These are phyloP conservation scores for Nylanderia fulva DNA, from an alignment of 1,140 invertebrate genomes.

Conservation along the genomic window DNA sequence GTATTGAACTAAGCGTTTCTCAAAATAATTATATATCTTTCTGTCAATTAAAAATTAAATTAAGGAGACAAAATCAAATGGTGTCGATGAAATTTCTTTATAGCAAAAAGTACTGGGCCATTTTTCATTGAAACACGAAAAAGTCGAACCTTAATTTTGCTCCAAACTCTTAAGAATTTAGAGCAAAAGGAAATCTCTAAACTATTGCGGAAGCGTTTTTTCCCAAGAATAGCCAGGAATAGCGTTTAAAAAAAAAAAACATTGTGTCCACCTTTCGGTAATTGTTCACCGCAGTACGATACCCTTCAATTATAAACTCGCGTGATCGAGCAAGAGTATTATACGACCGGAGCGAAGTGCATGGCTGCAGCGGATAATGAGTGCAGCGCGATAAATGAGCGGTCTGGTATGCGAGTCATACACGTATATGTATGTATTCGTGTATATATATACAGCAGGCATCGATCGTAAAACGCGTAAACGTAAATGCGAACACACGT, in stretches of 20 bases:
- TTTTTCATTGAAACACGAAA: background rate
- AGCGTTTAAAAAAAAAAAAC: background rate
- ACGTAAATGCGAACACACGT: slow-evolving; percentile 50
- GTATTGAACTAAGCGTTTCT: no score
- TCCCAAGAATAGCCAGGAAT: background rate
- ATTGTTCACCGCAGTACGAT: background rate
- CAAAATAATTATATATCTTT: no score
- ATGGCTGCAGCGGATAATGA: background rate
- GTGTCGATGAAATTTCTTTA: background rate
- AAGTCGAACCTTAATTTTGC: background rate
- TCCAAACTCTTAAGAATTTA: background rate
- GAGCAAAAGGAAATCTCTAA: background rate
- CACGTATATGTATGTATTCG: background rate
- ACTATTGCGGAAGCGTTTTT: slow-evolving; percentile 9
- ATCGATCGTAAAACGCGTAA: slow-evolving; percentile 33
- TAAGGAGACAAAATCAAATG: background rate
- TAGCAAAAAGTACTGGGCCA: background rate
- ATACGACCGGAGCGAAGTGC: background rate
- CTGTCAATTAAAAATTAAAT: background rate
- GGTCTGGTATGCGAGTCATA: slow-evolving; percentile 34
- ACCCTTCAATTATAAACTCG: slow-evolving; percentile 33
- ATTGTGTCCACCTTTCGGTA: slow-evolving; percentile 14
- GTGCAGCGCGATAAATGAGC: slow-evolving; percentile 23
- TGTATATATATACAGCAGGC: background rate
- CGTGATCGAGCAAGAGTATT: slow-evolving; percentile 8